Evolutionary conservation across 2,888 invertebrate genomes (phyloP).

Genomic region (Shargacucullia verbasci): DNA sequence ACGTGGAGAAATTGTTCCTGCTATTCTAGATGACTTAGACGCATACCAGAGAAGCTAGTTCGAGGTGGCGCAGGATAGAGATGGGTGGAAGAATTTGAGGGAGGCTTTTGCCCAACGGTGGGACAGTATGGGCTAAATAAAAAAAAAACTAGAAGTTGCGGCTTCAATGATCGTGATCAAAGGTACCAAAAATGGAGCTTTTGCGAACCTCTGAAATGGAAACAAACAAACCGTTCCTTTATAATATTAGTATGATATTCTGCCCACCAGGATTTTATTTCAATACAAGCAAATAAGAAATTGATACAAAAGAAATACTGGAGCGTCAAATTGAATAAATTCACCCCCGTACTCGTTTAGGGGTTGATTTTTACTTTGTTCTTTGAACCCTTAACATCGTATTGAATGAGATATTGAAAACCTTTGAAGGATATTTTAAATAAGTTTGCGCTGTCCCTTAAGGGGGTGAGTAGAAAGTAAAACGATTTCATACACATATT

Average conservation of each 20-base stretch:
- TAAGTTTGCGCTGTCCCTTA: slow-evolving; percentile 25
- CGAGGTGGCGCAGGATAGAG: no score
- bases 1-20: no score
- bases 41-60: no score
- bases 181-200: no score
- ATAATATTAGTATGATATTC: slow-evolving; percentile 44
- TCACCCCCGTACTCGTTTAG: slow-evolving; percentile 45
- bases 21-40: no score
- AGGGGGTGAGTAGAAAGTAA: background rate
- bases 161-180: no score
- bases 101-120: no score
- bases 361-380: slow-evolving; percentile 49
- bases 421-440: slow-evolving; percentile 51
- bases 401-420: slow-evolving; percentile 41
- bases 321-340: slow-evolving; percentile 54
- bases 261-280: slow-evolving; percentile 35
- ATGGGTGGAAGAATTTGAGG: no score
- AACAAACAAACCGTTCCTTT: slow-evolving; percentile 14
- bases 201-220: no score
- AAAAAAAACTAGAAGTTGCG: no score
- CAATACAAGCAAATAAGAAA: slow-evolving; percentile 42
- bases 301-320: slow-evolving; percentile 53
- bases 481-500: no score
- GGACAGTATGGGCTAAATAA: no score
- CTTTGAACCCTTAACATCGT: slow-evolving; percentile 44